phyloP scores from a whole-genome alignment of 2,888 invertebrate species.

The Drosophila differens region DNA sequence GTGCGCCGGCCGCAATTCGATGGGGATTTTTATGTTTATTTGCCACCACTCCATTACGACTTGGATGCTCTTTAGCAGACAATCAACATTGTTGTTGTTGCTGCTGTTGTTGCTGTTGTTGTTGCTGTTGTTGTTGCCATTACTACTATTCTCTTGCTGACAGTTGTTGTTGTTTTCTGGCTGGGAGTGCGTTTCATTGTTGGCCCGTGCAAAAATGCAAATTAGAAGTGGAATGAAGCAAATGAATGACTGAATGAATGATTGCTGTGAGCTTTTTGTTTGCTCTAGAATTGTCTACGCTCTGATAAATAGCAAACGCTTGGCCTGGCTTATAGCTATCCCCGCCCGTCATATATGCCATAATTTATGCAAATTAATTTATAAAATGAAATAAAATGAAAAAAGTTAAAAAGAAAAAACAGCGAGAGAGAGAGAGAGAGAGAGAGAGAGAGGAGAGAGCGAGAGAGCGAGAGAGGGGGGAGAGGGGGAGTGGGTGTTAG shows the following conservation, averaged over 20 bases:
- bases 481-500: not conserved
- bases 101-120: conserved; percentile 10
- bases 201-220: conserved; percentile 77
- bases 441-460: too few species aligned
- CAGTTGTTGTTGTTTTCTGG: conserved; percentile 10
- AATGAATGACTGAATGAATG: conserved; percentile 48
- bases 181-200: not conserved
- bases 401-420: conserved; percentile 23
- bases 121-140: conserved; percentile 4
- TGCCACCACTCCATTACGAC: conserved; percentile 79
- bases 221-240: conserved; percentile 65
- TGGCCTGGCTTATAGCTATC: conserved; percentile 61
- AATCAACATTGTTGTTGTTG: conserved; percentile 68
- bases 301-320: conserved; percentile 71
- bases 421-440: not conserved
- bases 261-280: conserved; percentile 51
- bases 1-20: conserved; percentile 72
- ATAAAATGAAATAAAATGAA: conserved; percentile 48
- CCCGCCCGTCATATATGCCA: conserved; percentile 60
- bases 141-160: conserved; percentile 1
- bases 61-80: conserved; percentile 81
- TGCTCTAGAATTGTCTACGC: conserved; percentile 4
- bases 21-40: conserved; percentile 77
- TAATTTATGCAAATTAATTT: conserved; percentile 81
- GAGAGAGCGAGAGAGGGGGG: not conserved